Conservation (phyloP, 2,888 invertebrate genomes). For the Nephrotoma guestfalica region DNA sequence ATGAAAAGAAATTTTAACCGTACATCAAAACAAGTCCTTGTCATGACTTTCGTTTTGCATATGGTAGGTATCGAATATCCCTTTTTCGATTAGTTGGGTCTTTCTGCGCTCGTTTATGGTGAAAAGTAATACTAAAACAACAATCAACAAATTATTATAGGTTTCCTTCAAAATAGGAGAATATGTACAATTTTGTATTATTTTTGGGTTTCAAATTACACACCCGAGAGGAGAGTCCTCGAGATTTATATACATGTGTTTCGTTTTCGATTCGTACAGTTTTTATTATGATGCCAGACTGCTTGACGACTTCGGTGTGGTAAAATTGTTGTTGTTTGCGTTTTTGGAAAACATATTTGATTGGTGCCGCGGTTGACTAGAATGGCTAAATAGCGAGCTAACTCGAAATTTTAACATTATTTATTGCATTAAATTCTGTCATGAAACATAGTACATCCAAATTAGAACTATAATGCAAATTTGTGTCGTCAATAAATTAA, state of each 20-base stretch:
- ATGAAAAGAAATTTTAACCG: neutral
- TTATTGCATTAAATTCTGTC: too few species aligned
- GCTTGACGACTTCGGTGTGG: neutral
- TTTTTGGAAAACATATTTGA: too few species aligned
- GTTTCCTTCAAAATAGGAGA: neutral
- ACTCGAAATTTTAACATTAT: too few species aligned
- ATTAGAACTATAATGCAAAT: too few species aligned
- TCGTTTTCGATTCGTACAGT: neutral
- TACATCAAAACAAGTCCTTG: neutral
- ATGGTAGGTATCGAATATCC: neutral
- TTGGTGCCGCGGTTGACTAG: too few species aligned
- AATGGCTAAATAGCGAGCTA: too few species aligned
- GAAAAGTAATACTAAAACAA: neutral
- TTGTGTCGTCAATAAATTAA: too few species aligned
- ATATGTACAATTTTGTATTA: neutral
- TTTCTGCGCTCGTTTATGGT: neutral
- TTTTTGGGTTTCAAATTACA: neutral
- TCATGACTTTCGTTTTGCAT: neutral
- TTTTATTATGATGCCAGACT: neutral
- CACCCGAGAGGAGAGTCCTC: neutral
- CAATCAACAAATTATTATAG: neutral
- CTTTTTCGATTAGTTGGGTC: neutral
- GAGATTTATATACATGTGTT: neutral
- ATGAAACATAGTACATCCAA: too few species aligned
- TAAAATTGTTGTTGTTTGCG: neutral